Base-by-base conservation (phyloP, 1,140 invertebrate genomes). In the Diprion similis region DNA sequence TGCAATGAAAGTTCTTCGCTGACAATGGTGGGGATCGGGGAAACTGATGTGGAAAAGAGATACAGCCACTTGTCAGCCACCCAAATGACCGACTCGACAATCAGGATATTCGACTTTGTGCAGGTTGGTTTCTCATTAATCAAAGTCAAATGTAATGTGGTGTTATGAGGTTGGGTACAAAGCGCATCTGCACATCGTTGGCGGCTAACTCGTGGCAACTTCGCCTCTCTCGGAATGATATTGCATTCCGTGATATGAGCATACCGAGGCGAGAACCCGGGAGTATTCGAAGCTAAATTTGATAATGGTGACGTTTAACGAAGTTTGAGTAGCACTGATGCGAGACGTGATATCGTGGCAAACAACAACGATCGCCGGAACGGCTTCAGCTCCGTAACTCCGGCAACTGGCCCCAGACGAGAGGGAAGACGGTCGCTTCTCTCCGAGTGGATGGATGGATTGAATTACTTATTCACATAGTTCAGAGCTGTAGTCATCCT, bases 71-170 rank as follows among this genome's bases (percentile, higher is more conserved):
- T 46, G 19, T 17, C 9, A 4, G 11, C 45, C 46, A 64, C 59
- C 69, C 70, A 72, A 75, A 78, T 76, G 71, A 80, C 76, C 76
- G 76, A 80, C 69, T 73, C 77, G 68, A 76, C 73, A 47, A 70
- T 79, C 46, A 77, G 74, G 73, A 79, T 77, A 75, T 80, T 78
- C 75, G 78, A 75, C 73, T 66, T 73, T 59, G 78, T 79, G 66
- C 78, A 80, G 79, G 78, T 80, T 71, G 73, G 75, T 71, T 46
- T 19, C 66, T 11, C 24, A 37, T 37, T 37, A 37, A 37, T 37
- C 24, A 37, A 37, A 64, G 17, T 64, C 24, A 37, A 18, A 4
- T 15, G 59, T 15, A 15, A 64, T 7, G 17, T 7, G 13, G 13
- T 15, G 13, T 15, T 64, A 64, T 64, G 17, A 15, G 2, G 13